Evolutionary conservation across 2,888 invertebrate genomes (phyloP), one percentile per base, ranked within the genome.

Genomic region (Dasysyrphus albostriatus): DNA sequence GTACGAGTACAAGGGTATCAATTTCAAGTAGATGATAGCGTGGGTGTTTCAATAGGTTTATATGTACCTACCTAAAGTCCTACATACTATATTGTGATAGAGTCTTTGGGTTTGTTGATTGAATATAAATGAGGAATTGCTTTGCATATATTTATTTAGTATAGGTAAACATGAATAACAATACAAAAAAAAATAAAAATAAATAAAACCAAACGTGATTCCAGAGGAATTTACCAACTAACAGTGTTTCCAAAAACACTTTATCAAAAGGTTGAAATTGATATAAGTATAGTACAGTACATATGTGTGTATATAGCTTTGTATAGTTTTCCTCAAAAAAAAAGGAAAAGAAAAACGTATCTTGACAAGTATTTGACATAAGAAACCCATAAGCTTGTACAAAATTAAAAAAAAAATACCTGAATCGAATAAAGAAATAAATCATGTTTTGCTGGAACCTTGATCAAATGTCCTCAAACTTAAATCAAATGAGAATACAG

Each of bases 51-150:
- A 65, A 47, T 65, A 32, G 9, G 42, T 32, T 14, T 59, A 19
- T 14, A 59, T 16, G 0, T 16, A 5, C 6, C 14, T 54, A 24
- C 12, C 4, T 42, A 19, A 3, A 24, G 24, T 14, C 12, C 10
- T 54, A 24, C 12, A 12, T 19, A 14, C 2, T 61, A 37, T 59
- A 42, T 69, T 69, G 69, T 61, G 72, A 69, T 59, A 73, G 72
- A 73, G 61, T 69, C 65, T 61, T 63, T 65, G 49, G 51, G 72
- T 72, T 63, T 81, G 84, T 59, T 85, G 84, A 85, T 85, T 81
- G 84, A 81, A 81, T 81, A 76, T 61, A 85, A 85, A 85, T 81
- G 81, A 80, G 73, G 72, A 73, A 65, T 51, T 54, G 69, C 39
- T 54, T 54, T 69, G 54, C 69, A 54, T 69, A 54, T 69, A 69